phyloP scores from a whole-genome alignment of 1,140 invertebrate genomes.

The Drosophila asahinai region DNA sequence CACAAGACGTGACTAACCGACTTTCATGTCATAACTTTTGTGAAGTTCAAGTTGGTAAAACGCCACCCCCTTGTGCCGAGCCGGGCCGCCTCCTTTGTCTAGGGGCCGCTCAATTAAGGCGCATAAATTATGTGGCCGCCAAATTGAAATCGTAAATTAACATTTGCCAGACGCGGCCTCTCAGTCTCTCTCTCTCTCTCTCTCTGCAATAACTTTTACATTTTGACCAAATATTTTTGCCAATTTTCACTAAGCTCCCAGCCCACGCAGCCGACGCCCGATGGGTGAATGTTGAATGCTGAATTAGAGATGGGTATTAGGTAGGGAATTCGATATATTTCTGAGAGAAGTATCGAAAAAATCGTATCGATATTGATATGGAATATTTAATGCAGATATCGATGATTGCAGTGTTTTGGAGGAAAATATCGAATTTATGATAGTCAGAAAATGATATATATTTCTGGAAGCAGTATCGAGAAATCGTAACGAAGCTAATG shows the following conservation, averaged over 20 bases:
- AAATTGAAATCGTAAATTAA: conserved; percentile 84
- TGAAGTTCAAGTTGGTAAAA: conserved; percentile 75
- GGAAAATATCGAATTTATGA: too few species aligned
- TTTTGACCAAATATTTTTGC: conserved; percentile 84
- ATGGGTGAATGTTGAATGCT: conserved; percentile 64
- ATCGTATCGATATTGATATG: rapidly evolving
- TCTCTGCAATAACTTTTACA: conserved; percentile 75
- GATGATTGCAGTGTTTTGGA: not conserved
- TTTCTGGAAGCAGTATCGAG: not conserved
- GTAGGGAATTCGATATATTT: too few species aligned
- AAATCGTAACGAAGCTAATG: not conserved
- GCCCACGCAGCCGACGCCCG: conserved; percentile 75
- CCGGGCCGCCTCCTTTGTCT: conserved; percentile 38
- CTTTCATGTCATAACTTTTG: conserved; percentile 82
- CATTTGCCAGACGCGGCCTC: conserved; percentile 71
- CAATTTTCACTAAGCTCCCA: conserved; percentile 79
- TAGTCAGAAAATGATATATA: not conserved
- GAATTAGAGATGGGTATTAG: not conserved
- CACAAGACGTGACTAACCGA: conserved; percentile 78
- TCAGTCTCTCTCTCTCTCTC: not conserved
- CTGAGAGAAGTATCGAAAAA: not conserved
- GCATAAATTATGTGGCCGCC: conserved; percentile 82
- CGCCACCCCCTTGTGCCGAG: not conserved
- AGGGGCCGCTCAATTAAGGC: conserved; percentile 73
- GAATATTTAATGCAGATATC: not conserved